Base-by-base conservation (phyloP, 2,888 invertebrate species). In the Seladonia tumulorum region DNA sequence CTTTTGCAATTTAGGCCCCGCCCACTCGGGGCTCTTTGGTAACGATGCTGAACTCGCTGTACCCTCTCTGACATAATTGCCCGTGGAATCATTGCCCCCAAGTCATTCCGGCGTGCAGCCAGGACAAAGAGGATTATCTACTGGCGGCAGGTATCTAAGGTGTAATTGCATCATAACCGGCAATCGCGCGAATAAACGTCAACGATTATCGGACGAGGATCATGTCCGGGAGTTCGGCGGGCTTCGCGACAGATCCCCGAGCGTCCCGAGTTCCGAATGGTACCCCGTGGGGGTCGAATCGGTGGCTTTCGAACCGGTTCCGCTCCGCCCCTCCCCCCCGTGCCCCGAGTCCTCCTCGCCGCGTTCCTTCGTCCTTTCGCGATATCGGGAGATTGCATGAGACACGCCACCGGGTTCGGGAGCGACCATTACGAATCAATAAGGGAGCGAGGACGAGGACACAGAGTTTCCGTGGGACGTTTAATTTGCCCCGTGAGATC, bases 401-500 rank as follows among this genome's bases (percentile, higher is more conserved):
- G 86, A 79, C 91, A 92, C 91, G 91, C 89, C 79, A 85, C 87
- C 76, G 83, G 83, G 79, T 90, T 87, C 86, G 83, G 86, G 81
- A 84, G 79, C 88, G 84, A 87, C 85, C 86, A 88, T 90, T 87
- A 90, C 90, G 90, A 92, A 92, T 92, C 91, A 90, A 92, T 92
- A 91, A 84, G 81, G 68, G 84, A 42, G 78, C 82, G 66, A 85
- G 79, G 83, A 85, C 90, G 83, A 80, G 85, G 78, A 83, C 77
- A 63, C 63, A 85, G 86, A 85, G 85, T 86, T 91, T 90, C 90
- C 92, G 92, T 91, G 92, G 91, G 90, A 91, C 93, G 91, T 93
- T 94, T 93, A 94, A 94, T 94, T 86, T 94, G 92, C 90, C 91
- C 35, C 88, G 89, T 84, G 87, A 90, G 91, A 92, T 92, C 91